phyloP scores from a whole-genome alignment of 2,113 vertebrate species.

The Phasianus colchicus region DNA sequence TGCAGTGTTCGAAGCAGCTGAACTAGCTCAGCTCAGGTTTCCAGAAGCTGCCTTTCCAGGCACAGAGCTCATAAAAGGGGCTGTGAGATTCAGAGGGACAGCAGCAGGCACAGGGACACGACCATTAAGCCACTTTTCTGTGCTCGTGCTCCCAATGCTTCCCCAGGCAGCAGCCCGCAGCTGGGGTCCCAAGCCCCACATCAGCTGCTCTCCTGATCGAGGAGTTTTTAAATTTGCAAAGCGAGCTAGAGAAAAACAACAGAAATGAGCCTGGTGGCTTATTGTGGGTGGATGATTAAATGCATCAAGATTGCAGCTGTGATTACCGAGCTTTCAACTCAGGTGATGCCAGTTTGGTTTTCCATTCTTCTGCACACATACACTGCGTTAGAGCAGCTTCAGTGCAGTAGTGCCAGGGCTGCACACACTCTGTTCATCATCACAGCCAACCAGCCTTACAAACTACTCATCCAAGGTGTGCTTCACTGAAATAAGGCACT shows the following conservation, averaged over 20 bases:
- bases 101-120: not conserved
- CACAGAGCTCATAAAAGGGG: not conserved
- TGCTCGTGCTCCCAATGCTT: not conserved
- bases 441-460: not conserved
- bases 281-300: constrained; percentile 46
- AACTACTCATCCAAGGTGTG: fast-evolving
- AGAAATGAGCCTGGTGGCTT: not conserved
- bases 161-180: not conserved
- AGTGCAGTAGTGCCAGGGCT: not conserved
- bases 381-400: not conserved
- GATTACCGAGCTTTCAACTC: constrained; percentile 17
- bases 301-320: not conserved
- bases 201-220: not conserved
- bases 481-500: not conserved
- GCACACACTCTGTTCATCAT: not conserved
- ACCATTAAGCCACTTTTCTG: not conserved
- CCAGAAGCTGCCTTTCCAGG: not conserved
- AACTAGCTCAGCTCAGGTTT: not conserved
- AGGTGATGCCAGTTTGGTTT: constrained; percentile 6
- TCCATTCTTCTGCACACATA: not conserved
- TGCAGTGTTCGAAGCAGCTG: not conserved
- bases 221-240: not conserved
- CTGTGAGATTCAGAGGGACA: not conserved
- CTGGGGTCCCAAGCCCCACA: not conserved
- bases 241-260: not conserved